Evolutionary conservation across 2,888 invertebrate species (phyloP).

Genomic region (Ferrisia virgata): DNA sequence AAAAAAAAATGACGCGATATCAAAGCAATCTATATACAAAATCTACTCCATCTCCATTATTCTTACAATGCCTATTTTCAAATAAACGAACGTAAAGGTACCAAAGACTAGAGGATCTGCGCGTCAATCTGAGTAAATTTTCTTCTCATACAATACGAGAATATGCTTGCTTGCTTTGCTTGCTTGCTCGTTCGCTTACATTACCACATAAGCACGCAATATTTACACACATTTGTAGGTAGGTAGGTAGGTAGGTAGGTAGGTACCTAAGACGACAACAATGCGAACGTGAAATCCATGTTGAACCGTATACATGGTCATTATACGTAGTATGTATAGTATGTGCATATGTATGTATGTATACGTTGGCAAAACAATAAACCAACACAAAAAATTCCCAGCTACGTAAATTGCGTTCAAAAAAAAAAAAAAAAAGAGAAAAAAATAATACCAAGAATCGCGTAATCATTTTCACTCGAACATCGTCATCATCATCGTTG

Average conservation of each 20-base stretch:
- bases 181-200: neutral
- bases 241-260: too few relatives aligned
- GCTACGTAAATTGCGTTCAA: neutral
- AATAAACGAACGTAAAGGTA: too few relatives aligned
- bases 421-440: neutral
- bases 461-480: neutral
- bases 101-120: too few relatives aligned
- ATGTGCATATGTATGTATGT: too few relatives aligned
- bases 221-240: neutral
- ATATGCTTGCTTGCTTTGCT: neutral
- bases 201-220: conserved; percentile 1
- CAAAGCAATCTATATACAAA: neutral
- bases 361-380: neutral
- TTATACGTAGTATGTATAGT: too few relatives aligned
- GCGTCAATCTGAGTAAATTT: too few relatives aligned
- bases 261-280: too few relatives aligned
- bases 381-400: conserved; percentile 5
- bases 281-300: neutral
- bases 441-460: neutral
- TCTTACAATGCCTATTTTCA: too few relatives aligned
- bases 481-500: too few relatives aligned
- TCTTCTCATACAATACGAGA: too few relatives aligned
- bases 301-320: neutral
- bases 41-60: too few relatives aligned
- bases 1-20: too few relatives aligned